Percentiles rank a stretch among this genome's conserved stretches.
Conservation (phyloP, 2,888 invertebrate species). For the Hyposoter didymator region DNA sequence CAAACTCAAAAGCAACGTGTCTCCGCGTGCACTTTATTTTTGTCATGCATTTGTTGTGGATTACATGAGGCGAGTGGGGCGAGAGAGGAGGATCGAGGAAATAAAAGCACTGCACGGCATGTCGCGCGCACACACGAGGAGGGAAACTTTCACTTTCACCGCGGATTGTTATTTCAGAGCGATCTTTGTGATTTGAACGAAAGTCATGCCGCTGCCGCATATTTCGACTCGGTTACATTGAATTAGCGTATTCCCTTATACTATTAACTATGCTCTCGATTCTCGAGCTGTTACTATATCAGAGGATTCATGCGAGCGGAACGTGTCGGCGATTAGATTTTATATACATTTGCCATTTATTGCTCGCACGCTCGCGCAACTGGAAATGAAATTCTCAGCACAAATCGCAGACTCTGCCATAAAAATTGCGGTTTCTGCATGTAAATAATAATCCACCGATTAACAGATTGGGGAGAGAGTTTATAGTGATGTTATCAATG, state of each 20-base stretch:
- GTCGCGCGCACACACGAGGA: conserved; percentile 13
- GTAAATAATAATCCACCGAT: conserved; percentile 3
- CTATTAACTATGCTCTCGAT: neutral
- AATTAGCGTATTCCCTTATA: conserved; percentile 26
- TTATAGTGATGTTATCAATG: neutral
- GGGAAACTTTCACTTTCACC: conserved; percentile 62
- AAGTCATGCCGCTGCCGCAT: conserved; percentile 30
- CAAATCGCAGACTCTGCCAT: neutral
- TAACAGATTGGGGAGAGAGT: conserved; percentile 14
- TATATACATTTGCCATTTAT: conserved; percentile 27
- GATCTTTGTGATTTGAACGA: conserved; percentile 52
- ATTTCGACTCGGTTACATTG: conserved; percentile 15
- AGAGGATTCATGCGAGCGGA: conserved; percentile 44
- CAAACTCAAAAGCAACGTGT: conserved; percentile 28
- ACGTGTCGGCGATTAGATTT: conserved; percentile 51
- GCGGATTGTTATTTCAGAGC: conserved; percentile 32
- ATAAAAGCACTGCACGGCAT: conserved; percentile 23
- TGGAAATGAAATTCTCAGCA: conserved; percentile 14
- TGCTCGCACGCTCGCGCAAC: conserved; percentile 18
- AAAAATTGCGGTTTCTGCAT: neutral
- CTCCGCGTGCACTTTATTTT: conserved; percentile 42
- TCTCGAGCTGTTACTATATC: conserved; percentile 12
- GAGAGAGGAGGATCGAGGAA: conserved; percentile 41
- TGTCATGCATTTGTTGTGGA: conserved; percentile 39
- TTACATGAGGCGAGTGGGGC: conserved; percentile 20